Conservation (phyloP, 1,140 invertebrate species). For the Phocides pigmalion region DNA sequence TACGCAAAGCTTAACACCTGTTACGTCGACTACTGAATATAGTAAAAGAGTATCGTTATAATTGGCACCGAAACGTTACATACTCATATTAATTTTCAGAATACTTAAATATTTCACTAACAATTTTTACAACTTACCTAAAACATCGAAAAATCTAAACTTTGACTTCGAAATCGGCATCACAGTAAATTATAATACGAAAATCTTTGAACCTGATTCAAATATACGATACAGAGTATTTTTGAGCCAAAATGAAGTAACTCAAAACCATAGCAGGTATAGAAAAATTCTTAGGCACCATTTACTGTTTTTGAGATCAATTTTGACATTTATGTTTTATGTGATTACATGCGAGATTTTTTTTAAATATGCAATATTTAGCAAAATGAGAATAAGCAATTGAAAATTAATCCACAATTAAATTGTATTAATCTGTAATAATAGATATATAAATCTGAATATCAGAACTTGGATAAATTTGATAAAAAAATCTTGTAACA, state of each 20-base stretch:
- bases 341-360: too few relatives aligned
- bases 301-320: too few relatives aligned
- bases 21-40: conserved; percentile 7
- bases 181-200: conserved; percentile 32
- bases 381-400: too few relatives aligned
- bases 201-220: too few relatives aligned
- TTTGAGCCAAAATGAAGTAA: too few relatives aligned
- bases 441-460: too few relatives aligned
- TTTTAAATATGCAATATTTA: too few relatives aligned
- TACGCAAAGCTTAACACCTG: conserved; percentile 10
- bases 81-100: conserved; percentile 36
- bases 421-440: neutral
- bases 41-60: conserved; percentile 42
- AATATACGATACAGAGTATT: too few relatives aligned
- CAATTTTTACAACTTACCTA: conserved; percentile 39
- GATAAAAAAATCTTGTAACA: too few relatives aligned
- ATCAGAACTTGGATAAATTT: too few relatives aligned
- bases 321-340: neutral
- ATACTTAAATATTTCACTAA: conserved; percentile 38
- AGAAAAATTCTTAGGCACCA: too few relatives aligned
- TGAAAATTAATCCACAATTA: neutral
- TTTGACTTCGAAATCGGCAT: conserved; percentile 35
- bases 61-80: conserved; percentile 47
- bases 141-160: conserved; percentile 20
- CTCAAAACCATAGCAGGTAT: too few relatives aligned